These are phyloP conservation scores for Eutolmus rufibarbis DNA, from an alignment of 2,888 invertebrate genomes.

Conservation along the genomic window DNA sequence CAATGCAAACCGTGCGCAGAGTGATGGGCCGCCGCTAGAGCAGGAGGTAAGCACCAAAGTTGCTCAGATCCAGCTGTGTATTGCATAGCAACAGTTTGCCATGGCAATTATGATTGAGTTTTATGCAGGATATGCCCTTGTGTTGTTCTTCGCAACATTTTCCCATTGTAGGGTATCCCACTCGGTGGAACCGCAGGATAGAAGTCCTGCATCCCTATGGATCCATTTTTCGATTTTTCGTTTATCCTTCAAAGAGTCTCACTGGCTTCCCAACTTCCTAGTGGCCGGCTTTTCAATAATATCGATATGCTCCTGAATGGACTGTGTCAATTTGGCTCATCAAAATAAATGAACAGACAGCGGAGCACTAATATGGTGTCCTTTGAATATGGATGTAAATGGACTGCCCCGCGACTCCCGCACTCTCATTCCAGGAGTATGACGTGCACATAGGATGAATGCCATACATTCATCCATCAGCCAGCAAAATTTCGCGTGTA, in stretches of 20 bases:
- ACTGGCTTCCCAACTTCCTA: neutral
- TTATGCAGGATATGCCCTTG: conserved; percentile 49
- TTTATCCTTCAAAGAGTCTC: neutral
- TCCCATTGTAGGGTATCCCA: neutral
- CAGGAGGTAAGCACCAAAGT: conserved; percentile 6
- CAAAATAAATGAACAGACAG: conserved; percentile 14
- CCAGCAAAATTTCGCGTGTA: neutral
- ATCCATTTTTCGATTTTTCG: neutral
- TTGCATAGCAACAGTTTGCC: conserved; percentile 51
- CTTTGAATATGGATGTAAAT: neutral
- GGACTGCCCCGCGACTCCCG: neutral
- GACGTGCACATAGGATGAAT: neutral
- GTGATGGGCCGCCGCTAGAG: neutral
- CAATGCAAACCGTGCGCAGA: conserved; percentile 24
- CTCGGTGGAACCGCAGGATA: neutral
- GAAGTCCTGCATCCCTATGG: neutral
- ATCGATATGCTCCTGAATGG: neutral
- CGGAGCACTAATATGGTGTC: conserved; percentile 3
- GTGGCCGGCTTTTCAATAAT: neutral
- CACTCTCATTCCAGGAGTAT: neutral
- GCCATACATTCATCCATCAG: neutral
- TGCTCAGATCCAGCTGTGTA: conserved; percentile 14
- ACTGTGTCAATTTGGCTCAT: conserved; percentile 31
- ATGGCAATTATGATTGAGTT: conserved; percentile 52
- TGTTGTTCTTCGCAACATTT: conserved; percentile 19